A percentile compares a stretch with the other conserved stretches of the same genome.
Conservation (phyloP, 2,888 invertebrate species). For the Aromia moschata region DNA sequence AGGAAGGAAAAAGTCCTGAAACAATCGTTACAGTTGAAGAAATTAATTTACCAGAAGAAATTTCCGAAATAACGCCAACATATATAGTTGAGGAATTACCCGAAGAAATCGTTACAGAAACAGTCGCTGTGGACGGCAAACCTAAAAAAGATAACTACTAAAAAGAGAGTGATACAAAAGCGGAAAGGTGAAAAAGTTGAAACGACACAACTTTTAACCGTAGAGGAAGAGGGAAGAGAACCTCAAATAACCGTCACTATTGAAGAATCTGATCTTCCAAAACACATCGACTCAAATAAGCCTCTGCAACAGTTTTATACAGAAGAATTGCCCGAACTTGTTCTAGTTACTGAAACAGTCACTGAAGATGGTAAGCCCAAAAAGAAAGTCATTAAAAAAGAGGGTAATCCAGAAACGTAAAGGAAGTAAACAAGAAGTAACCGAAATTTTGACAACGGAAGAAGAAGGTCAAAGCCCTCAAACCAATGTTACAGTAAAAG, state of each 20-base stretch:
- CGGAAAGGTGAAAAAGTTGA: conserved; percentile 49
- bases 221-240: conserved; percentile 53
- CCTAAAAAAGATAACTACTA: conserved; percentile 53
- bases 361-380: conserved; percentile 52
- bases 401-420: conserved; percentile 63
- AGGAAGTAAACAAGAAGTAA: conserved; percentile 57
- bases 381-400: conserved; percentile 46
- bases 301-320: neutral
- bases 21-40: conserved; percentile 47
- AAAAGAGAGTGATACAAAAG: conserved; percentile 50
- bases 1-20: conserved; percentile 46
- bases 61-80: conserved; percentile 52
- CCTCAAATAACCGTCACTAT: conserved; percentile 47
- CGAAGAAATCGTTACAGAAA: conserved; percentile 51
- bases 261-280: conserved; percentile 44
- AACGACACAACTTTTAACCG: conserved; percentile 52
- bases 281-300: conserved; percentile 27
- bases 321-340: conserved; percentile 41
- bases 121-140: conserved; percentile 54
- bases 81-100: conserved; percentile 52
- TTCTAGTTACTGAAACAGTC: conserved; percentile 45
- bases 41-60: conserved; percentile 49
- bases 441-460: conserved; percentile 54
- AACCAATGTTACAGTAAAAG: conserved; percentile 50
- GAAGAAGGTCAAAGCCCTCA: conserved; percentile 50